Evolutionary conservation across 2,888 invertebrate genomes (phyloP).

Genomic region (Augiades crinisus): DNA sequence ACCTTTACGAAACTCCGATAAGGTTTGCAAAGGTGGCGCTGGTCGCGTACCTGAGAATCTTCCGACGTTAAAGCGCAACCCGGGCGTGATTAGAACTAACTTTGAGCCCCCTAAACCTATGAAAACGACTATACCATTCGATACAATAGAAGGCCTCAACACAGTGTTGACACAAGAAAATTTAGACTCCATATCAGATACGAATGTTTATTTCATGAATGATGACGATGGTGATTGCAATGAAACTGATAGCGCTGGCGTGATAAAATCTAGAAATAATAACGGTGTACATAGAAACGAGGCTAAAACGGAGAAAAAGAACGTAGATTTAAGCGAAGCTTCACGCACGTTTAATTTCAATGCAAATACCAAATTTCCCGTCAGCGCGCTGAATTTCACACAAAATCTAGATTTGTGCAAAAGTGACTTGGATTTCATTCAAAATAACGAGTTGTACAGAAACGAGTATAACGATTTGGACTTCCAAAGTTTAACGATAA

Average conservation of each 20-base stretch:
- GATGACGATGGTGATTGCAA: slow-evolving; percentile 31
- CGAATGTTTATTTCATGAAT: slow-evolving; percentile 36
- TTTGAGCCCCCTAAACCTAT: background rate
- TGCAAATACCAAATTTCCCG: background rate
- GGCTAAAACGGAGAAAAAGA: too few relatives aligned
- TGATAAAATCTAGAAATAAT: background rate
- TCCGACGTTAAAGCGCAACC: background rate
- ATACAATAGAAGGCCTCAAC: background rate
- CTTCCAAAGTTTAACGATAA: slow-evolving; percentile 8
- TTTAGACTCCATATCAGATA: slow-evolving; percentile 38
- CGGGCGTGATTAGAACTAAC: background rate
- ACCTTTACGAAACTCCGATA: slow-evolving; percentile 1
- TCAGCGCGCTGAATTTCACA: background rate
- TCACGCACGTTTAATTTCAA: too few relatives aligned
- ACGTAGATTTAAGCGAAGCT: too few relatives aligned
- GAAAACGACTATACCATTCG: background rate
- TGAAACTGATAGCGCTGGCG: background rate
- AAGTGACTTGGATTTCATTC: background rate
- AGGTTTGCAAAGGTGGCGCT: background rate
- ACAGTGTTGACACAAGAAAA: slow-evolving; percentile 20
- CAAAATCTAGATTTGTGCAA: background rate
- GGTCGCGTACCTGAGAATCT: slow-evolving; percentile 5
- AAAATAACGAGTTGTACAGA: background rate
- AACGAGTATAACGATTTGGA: slow-evolving; percentile 3
- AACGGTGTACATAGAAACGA: background rate